A percentile compares a stretch with the other conserved stretches of the same genome.
Conservation (phyloP, 1,140 invertebrate species). For the Maconellicoccus hirsutus region DNA sequence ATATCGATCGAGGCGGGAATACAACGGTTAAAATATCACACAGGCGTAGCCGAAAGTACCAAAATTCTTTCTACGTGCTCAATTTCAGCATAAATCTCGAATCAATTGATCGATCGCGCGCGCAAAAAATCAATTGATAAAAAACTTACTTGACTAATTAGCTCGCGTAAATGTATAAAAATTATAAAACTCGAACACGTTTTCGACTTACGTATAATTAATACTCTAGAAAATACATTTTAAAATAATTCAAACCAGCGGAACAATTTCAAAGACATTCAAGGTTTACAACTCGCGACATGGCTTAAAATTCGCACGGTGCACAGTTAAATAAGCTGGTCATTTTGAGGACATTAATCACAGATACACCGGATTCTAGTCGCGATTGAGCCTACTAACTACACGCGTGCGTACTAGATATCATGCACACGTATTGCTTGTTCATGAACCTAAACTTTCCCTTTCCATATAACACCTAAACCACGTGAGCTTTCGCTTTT, state of each 20-base stretch:
- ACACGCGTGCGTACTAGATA: neutral
- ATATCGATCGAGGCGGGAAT: neutral
- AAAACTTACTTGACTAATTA: neutral
- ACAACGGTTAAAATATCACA: neutral
- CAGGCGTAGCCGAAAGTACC: neutral
- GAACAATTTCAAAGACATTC: neutral
- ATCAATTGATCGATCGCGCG: too few relatives aligned
- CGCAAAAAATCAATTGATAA: neutral
- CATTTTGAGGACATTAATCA: constrained; percentile 5
- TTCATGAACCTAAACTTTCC: neutral
- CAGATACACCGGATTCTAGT: neutral
- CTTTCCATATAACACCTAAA: neutral
- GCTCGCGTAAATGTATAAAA: neutral
- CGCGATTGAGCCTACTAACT: neutral
- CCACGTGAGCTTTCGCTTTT: neutral
- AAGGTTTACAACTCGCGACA: neutral
- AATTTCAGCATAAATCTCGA: too few relatives aligned
- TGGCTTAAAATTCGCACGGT: neutral
- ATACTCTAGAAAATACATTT: neutral
- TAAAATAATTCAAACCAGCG: neutral
- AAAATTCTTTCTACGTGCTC: too few relatives aligned
- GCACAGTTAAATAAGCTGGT: neutral
- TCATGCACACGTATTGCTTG: neutral
- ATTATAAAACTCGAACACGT: neutral
- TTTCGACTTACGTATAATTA: neutral